Conservation (phyloP, 2,797 vertebrate genomes). For the Mycteria americana region DNA sequence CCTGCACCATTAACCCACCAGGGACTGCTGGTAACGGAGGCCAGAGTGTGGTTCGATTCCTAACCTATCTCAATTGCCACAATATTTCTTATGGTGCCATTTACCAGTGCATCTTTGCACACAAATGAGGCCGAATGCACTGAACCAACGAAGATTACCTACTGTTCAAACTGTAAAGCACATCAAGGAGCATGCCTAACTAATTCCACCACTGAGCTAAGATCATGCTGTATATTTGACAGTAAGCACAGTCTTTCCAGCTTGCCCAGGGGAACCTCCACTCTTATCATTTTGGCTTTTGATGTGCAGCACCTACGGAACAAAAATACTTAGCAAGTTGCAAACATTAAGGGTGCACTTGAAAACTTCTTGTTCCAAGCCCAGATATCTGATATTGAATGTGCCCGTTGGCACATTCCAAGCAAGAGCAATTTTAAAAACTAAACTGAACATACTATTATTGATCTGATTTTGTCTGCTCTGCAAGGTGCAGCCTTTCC, state of each 20-base stretch:
- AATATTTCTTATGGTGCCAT: not conserved
- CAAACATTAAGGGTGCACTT: not conserved
- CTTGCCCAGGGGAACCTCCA: not conserved
- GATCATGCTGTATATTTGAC: not conserved
- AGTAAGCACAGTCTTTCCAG: not conserved
- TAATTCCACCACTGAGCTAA: not conserved
- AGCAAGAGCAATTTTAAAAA: constrained; percentile 44
- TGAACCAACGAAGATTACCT: not conserved
- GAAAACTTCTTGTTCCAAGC: constrained; percentile 39
- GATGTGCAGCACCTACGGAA: not conserved
- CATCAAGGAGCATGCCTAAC: not conserved
- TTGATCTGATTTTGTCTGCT: constrained; percentile 56
- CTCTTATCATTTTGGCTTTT: not conserved
- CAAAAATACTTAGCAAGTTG: not conserved
- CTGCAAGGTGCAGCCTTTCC: constrained; percentile 26
- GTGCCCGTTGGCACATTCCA: not conserved
- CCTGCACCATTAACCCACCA: not conserved
- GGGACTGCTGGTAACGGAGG: not conserved
- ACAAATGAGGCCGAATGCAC: not conserved
- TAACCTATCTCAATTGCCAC: not conserved
- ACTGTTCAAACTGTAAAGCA: not conserved
- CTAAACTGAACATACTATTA: not conserved
- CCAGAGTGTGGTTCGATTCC: not conserved
- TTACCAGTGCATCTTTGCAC: not conserved
- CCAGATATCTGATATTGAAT: not conserved